These are phyloP conservation scores for Pomacea maculata DNA, from an alignment of 1,140 invertebrate species.

Conservation along the genomic window DNA sequence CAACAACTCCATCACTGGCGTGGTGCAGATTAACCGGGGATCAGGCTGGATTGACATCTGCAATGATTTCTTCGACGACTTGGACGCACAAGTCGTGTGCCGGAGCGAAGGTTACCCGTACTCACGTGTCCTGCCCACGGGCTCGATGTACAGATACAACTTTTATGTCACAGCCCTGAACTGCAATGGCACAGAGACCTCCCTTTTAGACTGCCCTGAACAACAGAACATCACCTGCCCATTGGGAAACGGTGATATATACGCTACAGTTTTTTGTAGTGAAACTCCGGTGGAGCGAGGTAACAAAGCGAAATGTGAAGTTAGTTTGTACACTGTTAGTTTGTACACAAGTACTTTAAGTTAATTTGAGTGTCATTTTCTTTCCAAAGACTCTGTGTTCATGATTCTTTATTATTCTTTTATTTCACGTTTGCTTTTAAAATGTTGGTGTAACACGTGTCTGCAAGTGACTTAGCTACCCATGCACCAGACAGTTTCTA, in stretches of 20 bases:
- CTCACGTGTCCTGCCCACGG: constrained; percentile 5
- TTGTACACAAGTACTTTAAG: too few relatives aligned
- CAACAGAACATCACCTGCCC: constrained; percentile 33
- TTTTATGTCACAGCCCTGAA: constrained; percentile 34
- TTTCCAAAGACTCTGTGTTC: too few relatives aligned
- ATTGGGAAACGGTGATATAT: constrained; percentile 37
- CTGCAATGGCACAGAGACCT: constrained; percentile 42
- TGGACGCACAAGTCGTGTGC: constrained; percentile 75
- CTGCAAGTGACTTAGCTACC: too few relatives aligned
- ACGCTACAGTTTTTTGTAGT: constrained; percentile 50
- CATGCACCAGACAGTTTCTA: too few relatives aligned
- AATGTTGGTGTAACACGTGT: too few relatives aligned
- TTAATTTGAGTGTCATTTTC: too few relatives aligned
- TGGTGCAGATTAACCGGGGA: constrained; percentile 14
- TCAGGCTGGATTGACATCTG: constrained; percentile 75
- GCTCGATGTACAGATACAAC: constrained; percentile 54
- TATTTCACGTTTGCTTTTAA: too few relatives aligned
- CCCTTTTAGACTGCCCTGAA: constrained; percentile 41
- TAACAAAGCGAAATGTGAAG: constrained; percentile 6
- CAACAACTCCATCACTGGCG: constrained; percentile 13
- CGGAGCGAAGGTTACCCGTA: constrained; percentile 71
- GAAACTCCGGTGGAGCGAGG: constrained; percentile 38
- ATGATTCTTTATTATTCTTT: too few relatives aligned
- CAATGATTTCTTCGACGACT: constrained; percentile 76
- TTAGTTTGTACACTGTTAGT: too few relatives aligned